A percentile compares a stretch with the other conserved stretches of the same genome.
phyloP scores from a whole-genome alignment of 2,113 vertebrate species.

The Steatornis caripensis region DNA sequence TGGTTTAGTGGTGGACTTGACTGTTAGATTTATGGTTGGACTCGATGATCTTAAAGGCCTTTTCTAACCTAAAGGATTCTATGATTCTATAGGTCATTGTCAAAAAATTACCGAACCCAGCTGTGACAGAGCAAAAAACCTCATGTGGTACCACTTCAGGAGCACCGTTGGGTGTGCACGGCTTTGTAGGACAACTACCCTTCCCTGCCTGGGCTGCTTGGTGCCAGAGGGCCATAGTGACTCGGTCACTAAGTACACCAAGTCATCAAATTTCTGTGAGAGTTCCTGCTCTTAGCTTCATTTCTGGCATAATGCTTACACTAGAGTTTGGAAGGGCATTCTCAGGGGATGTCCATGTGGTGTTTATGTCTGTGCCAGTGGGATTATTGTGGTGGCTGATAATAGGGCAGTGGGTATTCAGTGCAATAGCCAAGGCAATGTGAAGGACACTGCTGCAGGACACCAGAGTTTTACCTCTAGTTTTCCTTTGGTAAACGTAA shows the following conservation, averaged over 20 bases:
- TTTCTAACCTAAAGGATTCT: not conserved
- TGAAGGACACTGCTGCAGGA: not conserved
- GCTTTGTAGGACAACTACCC: not conserved
- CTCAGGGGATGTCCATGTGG: not conserved
- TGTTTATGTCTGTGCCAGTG: not conserved
- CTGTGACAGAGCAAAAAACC: not conserved
- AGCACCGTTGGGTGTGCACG: not conserved
- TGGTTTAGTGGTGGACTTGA: not conserved
- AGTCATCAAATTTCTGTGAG: not conserved
- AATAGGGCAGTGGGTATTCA: not conserved
- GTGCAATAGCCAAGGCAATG: not conserved
- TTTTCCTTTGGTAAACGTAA: not conserved
- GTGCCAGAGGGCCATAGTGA: not conserved
- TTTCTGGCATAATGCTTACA: not conserved
- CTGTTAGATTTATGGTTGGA: not conserved
- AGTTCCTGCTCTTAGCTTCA: not conserved
- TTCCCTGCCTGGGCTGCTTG: not conserved
- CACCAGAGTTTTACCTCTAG: not conserved
- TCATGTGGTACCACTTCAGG: not conserved
- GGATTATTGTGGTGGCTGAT: not conserved
- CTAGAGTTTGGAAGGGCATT: not conserved
- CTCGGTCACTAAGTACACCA: not conserved
- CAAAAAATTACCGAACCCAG: not conserved
- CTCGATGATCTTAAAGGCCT: not conserved
- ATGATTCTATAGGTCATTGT: not conserved